Evolutionary conservation across 2,797 vertebrate genomes (phyloP), one percentile per base, ranked within the genome.

Genomic region (Ambastaia sidthimunki): DNA sequence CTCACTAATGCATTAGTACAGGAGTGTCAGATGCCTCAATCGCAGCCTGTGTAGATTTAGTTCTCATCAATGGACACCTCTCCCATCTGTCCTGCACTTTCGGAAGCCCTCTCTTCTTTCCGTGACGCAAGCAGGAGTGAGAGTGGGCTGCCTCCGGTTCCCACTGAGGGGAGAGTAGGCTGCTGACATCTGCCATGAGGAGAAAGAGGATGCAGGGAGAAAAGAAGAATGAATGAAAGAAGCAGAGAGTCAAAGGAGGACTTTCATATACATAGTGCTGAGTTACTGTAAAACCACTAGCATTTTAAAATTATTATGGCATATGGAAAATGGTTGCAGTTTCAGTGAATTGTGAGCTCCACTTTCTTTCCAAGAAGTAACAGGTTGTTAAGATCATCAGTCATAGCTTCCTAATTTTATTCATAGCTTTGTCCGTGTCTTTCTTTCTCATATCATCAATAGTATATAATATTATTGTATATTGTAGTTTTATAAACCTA

Each of bases 71-170:
- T 76, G 66, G 76, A 71, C 41, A 44, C 23, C 41, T 82, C 62
- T 71, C 77, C 85, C 80, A 82, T 82, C 85, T 86, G 85, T 82
- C 77, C 67, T 80, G 70, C 34, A 78, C 80, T 77, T 83, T 77
- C 80, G 65, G 69, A 84, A 86, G 80, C 82, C n/a, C 86, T 89
- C 87, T 86, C 82, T 92, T 44, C 44, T 91, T 93, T 94, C 93
- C 92, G 91, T 94, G 93, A 94, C 93, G 93, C 92, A 93, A 90
- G 90, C 85, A 87, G 88, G 91, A 93, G 92, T 93, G 91, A 92
- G 93, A 92, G 93, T 91, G 91, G 91, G 91, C 88, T 91, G 91
- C 92, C 93, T 93, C 91, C 90, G 92, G 93, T 92, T 93, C 91
- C 90, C 91, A 85, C 87, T 87, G 92, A 92, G 92, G 80, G 67